Base-by-base conservation (phyloP, 92 coral and sea anemone genomes). In the Micromussa lordhowensis region DNA sequence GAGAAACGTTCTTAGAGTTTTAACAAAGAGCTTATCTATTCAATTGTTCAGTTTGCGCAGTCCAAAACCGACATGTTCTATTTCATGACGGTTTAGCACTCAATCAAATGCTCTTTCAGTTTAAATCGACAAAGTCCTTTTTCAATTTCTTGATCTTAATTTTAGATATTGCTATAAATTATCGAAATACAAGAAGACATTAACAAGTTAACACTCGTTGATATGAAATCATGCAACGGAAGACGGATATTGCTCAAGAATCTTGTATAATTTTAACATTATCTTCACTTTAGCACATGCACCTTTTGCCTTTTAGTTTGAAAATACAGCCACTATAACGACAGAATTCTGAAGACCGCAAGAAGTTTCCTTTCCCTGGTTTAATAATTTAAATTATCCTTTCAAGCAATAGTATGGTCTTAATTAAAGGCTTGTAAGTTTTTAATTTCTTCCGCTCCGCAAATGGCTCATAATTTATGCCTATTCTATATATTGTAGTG, bases 401-500 rank as follows among this genome's bases (percentile, higher is more conserved):
- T 34, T 55, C 13, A 36, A 24, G 6, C 34, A 81, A 32, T 63
- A 4, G 29, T 44, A 19, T 22, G 64, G 34, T 35, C 58, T 5
- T 63, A 81, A 81, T 81, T 74, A 81, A 54, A 81, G 5, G 74
- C 55, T 63, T 48, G 59, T 63, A 81, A 13, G 57, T 12, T 63
- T 48, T 81, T 63, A 29, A 61, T 79, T 78, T 79, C 70, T 21
- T 79, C 31, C 83, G 6, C 53, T 79, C 31, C 83, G 6, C 53
- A 57, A 31, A 61, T 81, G 35, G 22, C 63, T 61, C 64, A 81
- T 81, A 36, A 36, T 63, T 63, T 28, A 81, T 63, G 19, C 31
- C 13, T 16, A 18, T 32, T 26, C 22, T 34, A 63, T 26, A n/a
- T 10, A 40, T 10, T 40, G 48, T 40, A 4, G 48, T n/a, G 38